These are phyloP conservation scores for Manis javanica DNA, from an alignment of 2,797 vertebrate species.

Conservation along the genomic window DNA sequence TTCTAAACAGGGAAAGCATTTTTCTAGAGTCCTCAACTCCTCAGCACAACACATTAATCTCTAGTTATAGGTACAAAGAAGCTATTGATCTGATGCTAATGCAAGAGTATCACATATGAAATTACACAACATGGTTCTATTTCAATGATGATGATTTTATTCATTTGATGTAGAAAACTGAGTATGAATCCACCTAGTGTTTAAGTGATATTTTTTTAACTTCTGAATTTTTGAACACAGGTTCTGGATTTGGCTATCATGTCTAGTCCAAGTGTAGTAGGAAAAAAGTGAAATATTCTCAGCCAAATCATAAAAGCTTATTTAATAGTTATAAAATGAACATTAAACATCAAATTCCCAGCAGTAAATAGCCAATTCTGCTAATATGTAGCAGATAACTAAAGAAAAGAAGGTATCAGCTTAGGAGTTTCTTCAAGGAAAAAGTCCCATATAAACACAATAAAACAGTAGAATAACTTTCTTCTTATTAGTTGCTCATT, in stretches of 20 bases:
- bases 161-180: neutral
- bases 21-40: neutral
- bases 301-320: neutral
- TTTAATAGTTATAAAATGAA: neutral
- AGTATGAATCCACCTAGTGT: neutral
- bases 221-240: neutral
- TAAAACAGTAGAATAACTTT: neutral
- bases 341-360: neutral
- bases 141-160: neutral
- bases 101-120: neutral
- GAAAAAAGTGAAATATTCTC: conserved; percentile 6
- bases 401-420: neutral
- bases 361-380: neutral
- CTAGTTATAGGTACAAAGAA: neutral
- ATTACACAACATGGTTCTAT: neutral
- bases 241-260: neutral
- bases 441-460: neutral
- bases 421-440: neutral
- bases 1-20: neutral
- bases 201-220: neutral
- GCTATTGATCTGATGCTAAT: neutral
- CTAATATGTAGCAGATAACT: neutral
- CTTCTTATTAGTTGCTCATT: neutral
- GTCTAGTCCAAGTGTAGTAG: neutral
- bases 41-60: neutral